These are phyloP conservation scores for Phengaris alcon DNA, from an alignment of 2,888 invertebrate species.

Conservation along the genomic window DNA sequence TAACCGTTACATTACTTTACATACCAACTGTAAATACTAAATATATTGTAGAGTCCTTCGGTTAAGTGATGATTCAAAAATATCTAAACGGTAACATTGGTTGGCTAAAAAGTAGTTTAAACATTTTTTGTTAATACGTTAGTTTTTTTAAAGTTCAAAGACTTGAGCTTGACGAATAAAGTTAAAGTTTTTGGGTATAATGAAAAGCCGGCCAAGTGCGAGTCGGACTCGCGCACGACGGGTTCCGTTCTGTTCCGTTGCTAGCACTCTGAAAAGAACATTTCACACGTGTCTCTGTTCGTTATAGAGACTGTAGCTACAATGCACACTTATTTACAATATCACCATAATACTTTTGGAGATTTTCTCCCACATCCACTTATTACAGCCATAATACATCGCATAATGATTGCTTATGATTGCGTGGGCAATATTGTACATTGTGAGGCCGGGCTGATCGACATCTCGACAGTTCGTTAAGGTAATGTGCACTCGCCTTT, in stretches of 20 bases:
- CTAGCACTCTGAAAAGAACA: neutral
- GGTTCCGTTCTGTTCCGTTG: too few relatives aligned
- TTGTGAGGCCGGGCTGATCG: constrained; percentile 70
- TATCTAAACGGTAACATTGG: too few relatives aligned
- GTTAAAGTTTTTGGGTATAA: too few relatives aligned
- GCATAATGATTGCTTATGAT: neutral
- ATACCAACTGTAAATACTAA: neutral
- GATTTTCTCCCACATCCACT: neutral
- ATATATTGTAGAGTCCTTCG: neutral
- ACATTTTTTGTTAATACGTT: too few relatives aligned
- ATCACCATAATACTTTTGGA: neutral
- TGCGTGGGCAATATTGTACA: constrained; percentile 68
- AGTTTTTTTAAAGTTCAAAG: too few relatives aligned
- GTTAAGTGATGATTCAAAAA: too few relatives aligned
- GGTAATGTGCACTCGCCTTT: constrained; percentile 68
- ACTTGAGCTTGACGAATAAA: too few relatives aligned
- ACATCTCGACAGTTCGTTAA: constrained; percentile 78
- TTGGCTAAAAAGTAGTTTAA: too few relatives aligned
- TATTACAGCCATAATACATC: neutral
- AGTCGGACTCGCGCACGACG: too few relatives aligned
- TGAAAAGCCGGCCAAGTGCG: too few relatives aligned
- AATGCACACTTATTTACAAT: neutral
- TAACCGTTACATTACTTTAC: neutral
- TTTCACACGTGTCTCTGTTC: neutral
- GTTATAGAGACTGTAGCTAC: neutral